Percentiles rank a stretch among this genome's conserved stretches.
phyloP scores from a whole-genome alignment of 2,113 vertebrate genomes.

The Colinus virginianus region DNA sequence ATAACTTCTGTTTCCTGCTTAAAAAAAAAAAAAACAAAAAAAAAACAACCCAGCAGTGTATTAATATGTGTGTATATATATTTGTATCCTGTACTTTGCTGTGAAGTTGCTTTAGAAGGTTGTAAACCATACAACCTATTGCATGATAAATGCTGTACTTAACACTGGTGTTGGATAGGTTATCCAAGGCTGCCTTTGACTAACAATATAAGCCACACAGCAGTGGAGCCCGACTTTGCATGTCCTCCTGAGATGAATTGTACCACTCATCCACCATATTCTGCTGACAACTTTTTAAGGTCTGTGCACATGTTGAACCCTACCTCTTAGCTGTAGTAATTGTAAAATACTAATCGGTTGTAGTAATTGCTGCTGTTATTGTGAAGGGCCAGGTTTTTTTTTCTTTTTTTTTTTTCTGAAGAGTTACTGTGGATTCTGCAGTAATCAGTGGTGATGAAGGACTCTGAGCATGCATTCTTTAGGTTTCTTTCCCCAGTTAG shows the following conservation, averaged over 20 bases:
- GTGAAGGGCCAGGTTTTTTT: not conserved
- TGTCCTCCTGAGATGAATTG: not conserved
- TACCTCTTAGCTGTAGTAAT: not conserved
- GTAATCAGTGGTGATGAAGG: not conserved
- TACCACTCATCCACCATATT: not conserved
- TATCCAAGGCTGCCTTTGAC: not conserved
- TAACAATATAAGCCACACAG: not conserved
- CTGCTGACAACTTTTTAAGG: not conserved
- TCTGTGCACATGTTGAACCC: not conserved
- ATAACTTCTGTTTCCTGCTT: not conserved
- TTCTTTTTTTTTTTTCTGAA: not conserved
- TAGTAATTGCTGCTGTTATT: not conserved
- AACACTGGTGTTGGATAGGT: accelerated
- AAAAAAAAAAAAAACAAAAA: not conserved
- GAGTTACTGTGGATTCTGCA: not conserved
- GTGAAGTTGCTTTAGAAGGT: not conserved
- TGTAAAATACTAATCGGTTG: not conserved
- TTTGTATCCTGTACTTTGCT: not conserved
- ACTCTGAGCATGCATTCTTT: not conserved
- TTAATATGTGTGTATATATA: not conserved
- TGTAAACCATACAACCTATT: not conserved
- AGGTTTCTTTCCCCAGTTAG: not conserved
- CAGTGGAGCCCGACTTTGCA: not conserved
- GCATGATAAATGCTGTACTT: not conserved
- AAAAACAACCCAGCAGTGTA: not conserved